A percentile compares a stretch with the other conserved stretches of the same genome.
Evolutionary conservation across 2,113 vertebrate species (phyloP).

Genomic region (Podiceps cristatus): DNA sequence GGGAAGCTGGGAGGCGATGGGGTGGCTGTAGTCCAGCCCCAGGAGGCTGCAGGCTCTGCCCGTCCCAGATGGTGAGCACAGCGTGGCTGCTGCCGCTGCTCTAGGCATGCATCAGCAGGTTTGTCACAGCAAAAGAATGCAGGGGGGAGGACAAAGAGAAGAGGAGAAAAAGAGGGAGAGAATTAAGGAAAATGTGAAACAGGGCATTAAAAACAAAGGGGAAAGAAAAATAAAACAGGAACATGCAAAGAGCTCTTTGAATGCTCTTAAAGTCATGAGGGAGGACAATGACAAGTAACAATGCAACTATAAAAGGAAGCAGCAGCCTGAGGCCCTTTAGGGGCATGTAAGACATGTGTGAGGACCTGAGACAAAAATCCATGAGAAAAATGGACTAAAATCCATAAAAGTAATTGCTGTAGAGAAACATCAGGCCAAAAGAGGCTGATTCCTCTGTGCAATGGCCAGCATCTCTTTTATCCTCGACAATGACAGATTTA

Average conservation of each 20-base stretch:
- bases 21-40: not conserved
- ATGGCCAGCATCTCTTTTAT: not conserved
- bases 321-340: not conserved
- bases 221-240: not conserved
- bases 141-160: not conserved
- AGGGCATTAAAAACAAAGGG: not conserved
- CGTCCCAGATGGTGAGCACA: slow-evolving; percentile 32
- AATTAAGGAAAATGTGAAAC: not conserved
- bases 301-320: not conserved
- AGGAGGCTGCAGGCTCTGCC: not conserved
- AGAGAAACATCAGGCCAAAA: not conserved
- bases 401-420: not conserved
- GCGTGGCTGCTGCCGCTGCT: not conserved
- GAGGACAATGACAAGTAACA: not conserved
- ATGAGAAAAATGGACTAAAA: not conserved
- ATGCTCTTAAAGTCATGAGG: not conserved
- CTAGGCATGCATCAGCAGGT: slow-evolving; percentile 6
- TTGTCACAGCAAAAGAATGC: not conserved
- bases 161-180: not conserved
- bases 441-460: not conserved
- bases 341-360: not conserved
- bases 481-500: not conserved
- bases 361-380: not conserved
- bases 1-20: not conserved
- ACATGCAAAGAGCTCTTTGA: not conserved